These are phyloP conservation scores for Poeciliopsis presidionis DNA, from an alignment of 2,797 vertebrate genomes.

Conservation along the genomic window DNA sequence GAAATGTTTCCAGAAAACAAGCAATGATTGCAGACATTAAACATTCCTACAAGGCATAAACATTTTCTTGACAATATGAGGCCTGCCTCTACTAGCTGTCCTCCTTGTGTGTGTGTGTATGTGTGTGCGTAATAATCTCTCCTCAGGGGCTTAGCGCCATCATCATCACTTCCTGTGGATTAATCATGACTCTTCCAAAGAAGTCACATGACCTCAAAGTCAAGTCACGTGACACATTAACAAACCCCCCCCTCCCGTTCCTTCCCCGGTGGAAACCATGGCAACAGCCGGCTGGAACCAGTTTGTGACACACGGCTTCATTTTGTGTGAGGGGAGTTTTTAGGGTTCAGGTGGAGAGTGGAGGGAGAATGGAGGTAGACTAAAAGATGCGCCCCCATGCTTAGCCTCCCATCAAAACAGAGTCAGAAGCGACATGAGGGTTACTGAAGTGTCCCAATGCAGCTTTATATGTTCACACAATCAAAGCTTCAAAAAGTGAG, in stretches of 20 bases:
- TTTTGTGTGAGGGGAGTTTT: slow-evolving; percentile 86
- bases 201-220: slow-evolving; percentile 85
- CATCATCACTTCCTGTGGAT: slow-evolving; percentile 88
- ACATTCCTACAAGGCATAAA: slow-evolving; percentile 38
- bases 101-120: slow-evolving; percentile 35
- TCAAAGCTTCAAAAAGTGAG: not conserved
- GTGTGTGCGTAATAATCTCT: slow-evolving; percentile 50
- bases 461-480: slow-evolving; percentile 8
- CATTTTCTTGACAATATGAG: slow-evolving; percentile 38
- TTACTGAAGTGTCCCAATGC: slow-evolving; percentile 25
- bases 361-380: slow-evolving; percentile 84
- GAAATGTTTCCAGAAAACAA: slow-evolving; percentile 20
- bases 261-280: slow-evolving; percentile 86
- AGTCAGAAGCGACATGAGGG: not conserved
- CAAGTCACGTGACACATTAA: slow-evolving; percentile 83
- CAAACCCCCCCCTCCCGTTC: slow-evolving; percentile 66
- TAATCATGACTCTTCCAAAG: slow-evolving; percentile 84
- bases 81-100: slow-evolving; percentile 41
- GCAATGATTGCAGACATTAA: slow-evolving; percentile 34
- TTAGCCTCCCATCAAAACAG: not conserved
- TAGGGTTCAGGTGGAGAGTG: slow-evolving; percentile 83
- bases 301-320: slow-evolving; percentile 88
- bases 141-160: slow-evolving; percentile 75
- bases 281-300: slow-evolving; percentile 88
- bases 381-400: slow-evolving; percentile 4